A percentile compares a stretch with the other conserved stretches of the same genome.
Evolutionary conservation across 2,888 invertebrate genomes (phyloP).

Genomic region (Syrphus vitripennis): DNA sequence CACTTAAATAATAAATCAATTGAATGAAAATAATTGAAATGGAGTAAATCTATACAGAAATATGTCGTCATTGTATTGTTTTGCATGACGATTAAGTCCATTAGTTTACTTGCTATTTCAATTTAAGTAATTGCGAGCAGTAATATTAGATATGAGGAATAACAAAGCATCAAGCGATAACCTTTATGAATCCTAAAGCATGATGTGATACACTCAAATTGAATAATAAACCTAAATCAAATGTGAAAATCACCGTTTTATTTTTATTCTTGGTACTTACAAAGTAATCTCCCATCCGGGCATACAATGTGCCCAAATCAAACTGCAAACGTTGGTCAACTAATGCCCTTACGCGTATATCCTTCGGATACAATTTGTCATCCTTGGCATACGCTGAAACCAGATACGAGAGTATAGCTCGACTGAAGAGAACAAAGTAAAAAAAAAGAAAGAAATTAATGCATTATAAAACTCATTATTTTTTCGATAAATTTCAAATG

Average conservation of each 20-base stretch:
- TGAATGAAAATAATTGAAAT: too few species aligned
- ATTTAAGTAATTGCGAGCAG: too few species aligned
- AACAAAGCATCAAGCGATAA: too few species aligned
- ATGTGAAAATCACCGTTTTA: not conserved
- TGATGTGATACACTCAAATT: not conserved
- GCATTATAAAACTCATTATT: slow-evolving; percentile 38
- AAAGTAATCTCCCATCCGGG: slow-evolving; percentile 82
- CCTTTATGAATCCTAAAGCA: not conserved
- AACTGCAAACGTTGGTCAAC: slow-evolving; percentile 85
- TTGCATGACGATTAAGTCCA: too few species aligned
- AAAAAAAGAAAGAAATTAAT: not conserved
- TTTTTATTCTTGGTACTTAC: slow-evolving; percentile 79
- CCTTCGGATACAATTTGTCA: slow-evolving; percentile 84
- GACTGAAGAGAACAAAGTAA: slow-evolving; percentile 74
- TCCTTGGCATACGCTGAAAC: slow-evolving; percentile 84
- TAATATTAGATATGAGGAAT: too few species aligned
- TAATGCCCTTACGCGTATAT: slow-evolving; percentile 83
- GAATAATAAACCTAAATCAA: not conserved
- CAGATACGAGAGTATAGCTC: slow-evolving; percentile 84
- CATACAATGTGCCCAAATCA: slow-evolving; percentile 83
- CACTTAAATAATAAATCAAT: too few species aligned
- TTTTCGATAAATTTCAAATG: slow-evolving; percentile 7
- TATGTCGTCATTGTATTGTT: too few species aligned
- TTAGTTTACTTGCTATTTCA: too few species aligned
- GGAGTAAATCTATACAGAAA: too few species aligned